Percentiles rank a stretch among this genome's conserved stretches.
Conservation (phyloP, 2,888 invertebrate species). For the Caenorhabditis panamensis region DNA sequence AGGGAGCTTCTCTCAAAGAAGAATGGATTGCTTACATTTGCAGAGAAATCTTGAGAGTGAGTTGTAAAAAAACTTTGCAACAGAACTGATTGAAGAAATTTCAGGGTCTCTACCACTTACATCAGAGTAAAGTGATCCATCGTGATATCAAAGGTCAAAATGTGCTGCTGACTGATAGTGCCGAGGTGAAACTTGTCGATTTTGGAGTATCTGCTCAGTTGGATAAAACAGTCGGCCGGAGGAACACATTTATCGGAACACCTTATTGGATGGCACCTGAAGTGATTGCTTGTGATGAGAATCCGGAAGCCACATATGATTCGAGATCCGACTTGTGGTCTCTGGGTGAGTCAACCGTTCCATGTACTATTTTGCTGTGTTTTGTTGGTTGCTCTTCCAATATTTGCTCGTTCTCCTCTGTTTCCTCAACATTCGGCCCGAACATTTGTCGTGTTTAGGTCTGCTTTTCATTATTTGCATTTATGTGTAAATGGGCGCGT, state of each 20-base stretch:
- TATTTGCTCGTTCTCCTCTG: slow-evolving; percentile 37
- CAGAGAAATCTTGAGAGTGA: slow-evolving; percentile 86
- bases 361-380: slow-evolving; percentile 33
- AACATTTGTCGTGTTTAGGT: slow-evolving; percentile 45
- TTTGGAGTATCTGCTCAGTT: slow-evolving; percentile 99
- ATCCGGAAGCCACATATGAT: slow-evolving; percentile 99
- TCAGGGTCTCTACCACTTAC: slow-evolving; percentile 95
- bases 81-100: slow-evolving; percentile 80
- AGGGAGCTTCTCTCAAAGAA: slow-evolving; percentile 97
- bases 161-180: slow-evolving; percentile 98
- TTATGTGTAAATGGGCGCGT: slow-evolving; percentile 52
- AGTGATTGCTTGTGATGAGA: slow-evolving; percentile 99
- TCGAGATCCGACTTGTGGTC: slow-evolving; percentile 85
- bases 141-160: slow-evolving; percentile 97
- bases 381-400: slow-evolving; percentile 43
- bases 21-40: slow-evolving; percentile 99
- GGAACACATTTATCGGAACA: slow-evolving; percentile 97
- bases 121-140: slow-evolving; percentile 98
- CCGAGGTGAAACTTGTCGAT: slow-evolving; percentile 98
- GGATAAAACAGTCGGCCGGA: slow-evolving; percentile 97
- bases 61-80: not conserved
- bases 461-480: slow-evolving; percentile 47
- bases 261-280: slow-evolving; percentile 92
- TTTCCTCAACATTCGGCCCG: slow-evolving; percentile 12
- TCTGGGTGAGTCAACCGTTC: slow-evolving; percentile 80